Evolutionary conservation across 2,113 vertebrate genomes (phyloP).

Genomic region (Tetrao urogallus): DNA sequence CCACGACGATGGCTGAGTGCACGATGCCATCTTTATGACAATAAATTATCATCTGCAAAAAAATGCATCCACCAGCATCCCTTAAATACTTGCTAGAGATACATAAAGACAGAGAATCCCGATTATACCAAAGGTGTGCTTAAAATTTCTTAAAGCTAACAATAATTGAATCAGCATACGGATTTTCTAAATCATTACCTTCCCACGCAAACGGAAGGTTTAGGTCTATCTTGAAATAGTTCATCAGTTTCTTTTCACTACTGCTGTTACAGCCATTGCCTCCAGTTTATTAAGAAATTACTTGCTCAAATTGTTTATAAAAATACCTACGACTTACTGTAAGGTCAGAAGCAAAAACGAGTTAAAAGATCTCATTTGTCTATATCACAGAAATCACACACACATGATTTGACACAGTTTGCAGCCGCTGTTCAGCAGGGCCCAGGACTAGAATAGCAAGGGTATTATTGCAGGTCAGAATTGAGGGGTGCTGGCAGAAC

Average conservation of each 20-base stretch:
- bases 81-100: constrained; percentile 72
- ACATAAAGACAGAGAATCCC: constrained; percentile 59
- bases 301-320: constrained; percentile 45
- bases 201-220: constrained; percentile 57
- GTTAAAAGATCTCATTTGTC: constrained; percentile 39
- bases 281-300: constrained; percentile 52
- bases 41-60: not conserved
- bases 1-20: not conserved
- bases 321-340: constrained; percentile 31
- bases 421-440: constrained; percentile 39
- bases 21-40: constrained; percentile 31
- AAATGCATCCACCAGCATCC: not conserved
- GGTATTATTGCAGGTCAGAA: constrained; percentile 72
- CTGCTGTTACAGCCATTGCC: not conserved
- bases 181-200: constrained; percentile 77
- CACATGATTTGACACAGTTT: constrained; percentile 52
- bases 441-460: constrained; percentile 63
- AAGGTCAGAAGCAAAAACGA: constrained; percentile 9
- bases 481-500: constrained; percentile 65
- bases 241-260: constrained; percentile 20
- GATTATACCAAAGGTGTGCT: constrained; percentile 44
- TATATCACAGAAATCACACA: constrained; percentile 26
- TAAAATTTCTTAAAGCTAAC: constrained; percentile 70
- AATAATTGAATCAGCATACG: constrained; percentile 66
- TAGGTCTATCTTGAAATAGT: not conserved